phyloP scores from a whole-genome alignment of 1,140 invertebrate genomes.

The Batillaria attramentaria region DNA sequence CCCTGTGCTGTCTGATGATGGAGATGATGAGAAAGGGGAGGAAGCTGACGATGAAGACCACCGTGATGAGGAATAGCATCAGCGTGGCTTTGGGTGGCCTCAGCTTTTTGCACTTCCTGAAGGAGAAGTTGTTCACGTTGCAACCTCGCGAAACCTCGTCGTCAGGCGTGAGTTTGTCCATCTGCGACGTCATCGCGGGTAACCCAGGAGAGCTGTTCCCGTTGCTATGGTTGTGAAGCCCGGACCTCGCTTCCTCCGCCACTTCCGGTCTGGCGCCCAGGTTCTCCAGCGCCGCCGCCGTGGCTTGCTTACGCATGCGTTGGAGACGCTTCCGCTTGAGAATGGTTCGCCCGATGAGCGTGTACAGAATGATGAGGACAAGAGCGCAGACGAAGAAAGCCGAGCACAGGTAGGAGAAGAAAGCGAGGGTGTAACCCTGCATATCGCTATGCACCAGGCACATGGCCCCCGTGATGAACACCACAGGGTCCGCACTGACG shows the following conservation, averaged over 20 bases:
- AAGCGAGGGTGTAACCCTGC: conserved; percentile 44
- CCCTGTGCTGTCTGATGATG: conserved; percentile 32
- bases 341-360: conserved; percentile 37
- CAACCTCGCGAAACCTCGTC: conserved; percentile 5
- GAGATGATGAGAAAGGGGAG: conserved; percentile 60
- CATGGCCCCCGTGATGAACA: conserved; percentile 35
- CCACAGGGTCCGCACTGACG: neutral
- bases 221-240: neutral
- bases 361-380: conserved; percentile 40
- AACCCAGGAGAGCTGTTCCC: neutral
- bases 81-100: conserved; percentile 48
- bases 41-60: conserved; percentile 61
- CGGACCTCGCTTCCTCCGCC: neutral
- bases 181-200: neutral
- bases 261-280: neutral
- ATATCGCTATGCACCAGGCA: conserved; percentile 48
- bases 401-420: conserved; percentile 46
- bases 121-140: conserved; percentile 28
- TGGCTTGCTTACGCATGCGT: conserved; percentile 18
- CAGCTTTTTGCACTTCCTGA: conserved; percentile 31
- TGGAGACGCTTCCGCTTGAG: conserved; percentile 29
- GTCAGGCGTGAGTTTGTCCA: neutral
- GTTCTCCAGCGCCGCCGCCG: conserved; percentile 4
- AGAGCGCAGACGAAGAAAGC: conserved; percentile 43
- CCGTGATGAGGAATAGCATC: conserved; percentile 59